Conservation (phyloP, 2,113 vertebrate species). For the Ageneiosus marmoratus region DNA sequence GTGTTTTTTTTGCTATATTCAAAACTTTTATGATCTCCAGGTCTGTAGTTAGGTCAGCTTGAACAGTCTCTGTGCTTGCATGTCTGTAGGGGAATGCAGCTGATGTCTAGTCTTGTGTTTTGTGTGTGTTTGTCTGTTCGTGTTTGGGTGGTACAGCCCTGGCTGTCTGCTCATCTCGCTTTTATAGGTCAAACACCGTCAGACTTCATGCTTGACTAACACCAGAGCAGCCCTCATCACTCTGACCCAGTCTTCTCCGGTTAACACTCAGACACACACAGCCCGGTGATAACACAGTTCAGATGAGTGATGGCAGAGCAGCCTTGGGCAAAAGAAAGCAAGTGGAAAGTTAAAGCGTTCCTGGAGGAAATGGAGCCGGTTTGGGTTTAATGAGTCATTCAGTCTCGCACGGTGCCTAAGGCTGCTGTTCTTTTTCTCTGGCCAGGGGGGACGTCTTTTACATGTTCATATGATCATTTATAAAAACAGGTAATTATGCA, state of each 20-base stretch:
- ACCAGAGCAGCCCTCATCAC: constrained; percentile 36
- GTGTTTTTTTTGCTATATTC: neutral
- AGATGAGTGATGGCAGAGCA: constrained; percentile 1
- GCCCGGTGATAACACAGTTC: neutral
- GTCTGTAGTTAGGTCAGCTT: constrained; percentile 60
- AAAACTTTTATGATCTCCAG: neutral
- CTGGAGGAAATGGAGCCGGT: constrained; percentile 23
- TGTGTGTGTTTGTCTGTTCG: constrained; percentile 19
- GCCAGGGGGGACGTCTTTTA: neutral
- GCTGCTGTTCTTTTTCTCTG: constrained; percentile 24
- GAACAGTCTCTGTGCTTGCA: constrained; percentile 27
- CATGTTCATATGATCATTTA: neutral
- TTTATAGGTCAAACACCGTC: constrained; percentile 69
- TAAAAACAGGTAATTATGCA: constrained; percentile 1
- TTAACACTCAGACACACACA: constrained; percentile 19
- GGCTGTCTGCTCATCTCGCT: constrained; percentile 51
- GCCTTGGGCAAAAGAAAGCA: constrained; percentile 14
- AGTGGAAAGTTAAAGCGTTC: constrained; percentile 20
- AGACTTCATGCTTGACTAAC: constrained; percentile 58
- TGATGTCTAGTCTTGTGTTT: constrained; percentile 31
- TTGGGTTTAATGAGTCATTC: constrained; percentile 43
- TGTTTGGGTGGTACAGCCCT: constrained; percentile 39
- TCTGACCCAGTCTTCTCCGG: constrained; percentile 16
- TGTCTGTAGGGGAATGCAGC: constrained; percentile 25
- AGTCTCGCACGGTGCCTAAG: constrained; percentile 24